Evolutionary conservation across 2,888 invertebrate species (phyloP).

Genomic region (Cybosia mesomella): DNA sequence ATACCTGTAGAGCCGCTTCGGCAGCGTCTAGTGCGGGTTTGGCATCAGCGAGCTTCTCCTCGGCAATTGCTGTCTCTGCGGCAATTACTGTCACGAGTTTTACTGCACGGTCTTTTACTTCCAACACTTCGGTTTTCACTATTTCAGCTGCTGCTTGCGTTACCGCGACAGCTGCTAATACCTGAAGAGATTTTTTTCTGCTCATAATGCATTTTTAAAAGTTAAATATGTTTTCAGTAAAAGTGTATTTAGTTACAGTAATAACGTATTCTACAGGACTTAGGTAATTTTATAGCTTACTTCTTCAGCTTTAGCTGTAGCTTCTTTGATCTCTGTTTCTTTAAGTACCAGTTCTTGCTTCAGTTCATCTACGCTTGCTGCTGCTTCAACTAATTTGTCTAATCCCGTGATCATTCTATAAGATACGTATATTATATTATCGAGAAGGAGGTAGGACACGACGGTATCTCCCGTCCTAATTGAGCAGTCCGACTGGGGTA

Average conservation of each 20-base stretch:
- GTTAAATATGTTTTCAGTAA: background rate
- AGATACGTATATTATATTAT: background rate
- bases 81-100: constrained; percentile 92
- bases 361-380: constrained; percentile 92
- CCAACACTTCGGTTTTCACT: constrained; percentile 93
- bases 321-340: constrained; percentile 92
- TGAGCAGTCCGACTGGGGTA: too few species aligned
- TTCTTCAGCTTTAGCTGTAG: constrained; percentile 93
- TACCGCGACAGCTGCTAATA: constrained; percentile 91
- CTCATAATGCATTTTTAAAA: background rate
- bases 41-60: constrained; percentile 92
- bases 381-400: constrained; percentile 94
- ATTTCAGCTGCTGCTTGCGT: constrained; percentile 93
- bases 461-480: too few species aligned
- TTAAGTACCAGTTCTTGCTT: constrained; percentile 93
- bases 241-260: background rate
- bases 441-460: too few species aligned
- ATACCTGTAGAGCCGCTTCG: constrained; percentile 92
- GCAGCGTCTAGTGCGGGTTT: constrained; percentile 95
- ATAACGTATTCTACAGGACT: background rate
- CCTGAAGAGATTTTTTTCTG: constrained; percentile 63
- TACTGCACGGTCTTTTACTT: constrained; percentile 94
- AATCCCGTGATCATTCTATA: constrained; percentile 94
- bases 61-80: constrained; percentile 92
- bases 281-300: constrained; percentile 37